phyloP scores from a whole-genome alignment of 2,113 vertebrate genomes.

The Anolis carolinensis region DNA sequence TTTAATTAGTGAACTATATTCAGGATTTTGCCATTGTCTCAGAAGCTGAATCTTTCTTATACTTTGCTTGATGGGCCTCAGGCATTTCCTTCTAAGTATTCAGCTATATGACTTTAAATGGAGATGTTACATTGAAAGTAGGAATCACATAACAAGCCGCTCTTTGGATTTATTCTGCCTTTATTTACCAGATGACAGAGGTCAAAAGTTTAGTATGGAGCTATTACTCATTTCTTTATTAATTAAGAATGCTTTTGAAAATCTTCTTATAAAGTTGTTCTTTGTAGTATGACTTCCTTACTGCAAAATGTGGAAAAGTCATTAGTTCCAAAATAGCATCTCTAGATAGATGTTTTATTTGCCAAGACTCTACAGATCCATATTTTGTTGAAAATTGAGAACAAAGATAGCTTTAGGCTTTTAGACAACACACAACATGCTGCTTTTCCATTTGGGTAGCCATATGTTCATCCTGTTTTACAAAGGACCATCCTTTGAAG shows the following conservation, averaged over 20 bases:
- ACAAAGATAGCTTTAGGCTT: background rate
- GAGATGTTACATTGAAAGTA: background rate
- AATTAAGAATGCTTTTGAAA: slow-evolving; percentile 74
- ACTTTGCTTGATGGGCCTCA: slow-evolving; percentile 7
- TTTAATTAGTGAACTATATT: slow-evolving; percentile 40
- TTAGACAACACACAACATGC: background rate
- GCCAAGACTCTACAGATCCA: background rate
- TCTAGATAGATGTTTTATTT: background rate
- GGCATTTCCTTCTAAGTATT: background rate
- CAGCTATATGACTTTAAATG: slow-evolving; percentile 1
- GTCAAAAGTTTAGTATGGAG: slow-evolving; percentile 44
- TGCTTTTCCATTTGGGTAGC: background rate
- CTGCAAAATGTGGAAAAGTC: background rate
- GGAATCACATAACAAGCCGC: background rate
- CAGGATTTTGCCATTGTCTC: background rate
- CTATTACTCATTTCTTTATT: slow-evolving; percentile 75
- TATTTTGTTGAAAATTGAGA: background rate
- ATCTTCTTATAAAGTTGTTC: slow-evolving; percentile 54
- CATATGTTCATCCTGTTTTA: background rate
- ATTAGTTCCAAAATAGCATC: background rate
- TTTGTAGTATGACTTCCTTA: background rate
- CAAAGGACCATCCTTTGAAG: background rate
- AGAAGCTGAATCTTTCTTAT: background rate
- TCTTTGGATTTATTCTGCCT: slow-evolving; percentile 4
- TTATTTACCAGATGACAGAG: background rate